Base-by-base conservation (phyloP, 2,113 vertebrate genomes). In the Pampusana beccarii region DNA sequence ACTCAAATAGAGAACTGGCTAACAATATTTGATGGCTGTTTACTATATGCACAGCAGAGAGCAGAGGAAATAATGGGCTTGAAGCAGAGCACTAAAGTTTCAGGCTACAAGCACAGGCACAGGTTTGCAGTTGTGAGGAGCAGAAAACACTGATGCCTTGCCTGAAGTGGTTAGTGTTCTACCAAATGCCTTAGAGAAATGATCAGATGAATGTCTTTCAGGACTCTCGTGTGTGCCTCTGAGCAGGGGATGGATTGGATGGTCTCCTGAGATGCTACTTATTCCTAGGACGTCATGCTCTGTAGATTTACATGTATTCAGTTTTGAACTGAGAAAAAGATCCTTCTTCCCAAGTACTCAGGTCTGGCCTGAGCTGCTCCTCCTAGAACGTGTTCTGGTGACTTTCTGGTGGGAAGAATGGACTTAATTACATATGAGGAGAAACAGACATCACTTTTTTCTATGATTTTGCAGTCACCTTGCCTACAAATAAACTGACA, bases 31-130 rank as follows among this genome's bases (percentile, higher is more conserved):
- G 13, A 5, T 50, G n/a, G 11, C 29, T 29, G 10, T 40, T 86
- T 46, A 24, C 46, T 62, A 20, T 15, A 5, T 19, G 28, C 11
- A 26, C 18, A 38, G 38, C 44, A 40, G 46, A 28, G 0, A 28
- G 24, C 10, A 20, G 25, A 12, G 36, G 58, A 57, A 51, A 10
- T 13, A 15, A 18, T 1, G 17, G 24, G 28, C 65, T 62, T 29
- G 16, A 26, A 61, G 33, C 1, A 2, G 36, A 62, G 46, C 25
- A 7, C 48, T 23, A 40, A 11, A 26, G 48, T 54, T 58, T 58
- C 9, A 24, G 64, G 23, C 65, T 29, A 18, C 21, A 6, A 0
- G 1, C 24, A 6, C 8, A 31, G 62, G 46, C n/a, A 20, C 0
- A 2, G 15, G 23, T 60, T 60, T 51, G 64, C 19, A 40, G 17